These are phyloP conservation scores for Gadus macrocephalus DNA, from an alignment of 2,113 vertebrate species.

Conservation along the genomic window DNA sequence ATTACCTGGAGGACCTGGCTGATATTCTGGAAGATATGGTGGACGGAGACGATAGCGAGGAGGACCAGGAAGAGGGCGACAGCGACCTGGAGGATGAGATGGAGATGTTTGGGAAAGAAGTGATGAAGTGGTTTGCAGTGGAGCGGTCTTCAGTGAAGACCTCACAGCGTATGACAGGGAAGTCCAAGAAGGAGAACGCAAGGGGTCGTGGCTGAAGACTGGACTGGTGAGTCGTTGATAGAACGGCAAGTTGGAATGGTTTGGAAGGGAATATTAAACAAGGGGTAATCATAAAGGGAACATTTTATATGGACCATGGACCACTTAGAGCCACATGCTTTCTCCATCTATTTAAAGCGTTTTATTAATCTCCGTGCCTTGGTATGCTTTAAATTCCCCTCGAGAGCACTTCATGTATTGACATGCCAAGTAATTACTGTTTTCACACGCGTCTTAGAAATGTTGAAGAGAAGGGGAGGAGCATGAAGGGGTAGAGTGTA, in stretches of 20 bases:
- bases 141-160: constrained; percentile 23
- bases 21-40: constrained; percentile 89
- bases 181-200: constrained; percentile 44
- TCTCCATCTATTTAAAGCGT: constrained; percentile 14
- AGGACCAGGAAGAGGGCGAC: constrained; percentile 29
- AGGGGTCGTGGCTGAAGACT: constrained; percentile 49
- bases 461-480: too few relatives aligned
- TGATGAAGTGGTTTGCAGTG: constrained; percentile 59
- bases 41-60: constrained; percentile 48
- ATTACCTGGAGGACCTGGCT: constrained; percentile 81
- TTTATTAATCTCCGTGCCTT: too few relatives aligned
- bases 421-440: neutral
- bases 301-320: constrained; percentile 36
- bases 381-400: too few relatives aligned
- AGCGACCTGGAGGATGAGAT: constrained; percentile 69
- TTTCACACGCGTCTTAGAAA: neutral
- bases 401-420: neutral
- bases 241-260: neutral
- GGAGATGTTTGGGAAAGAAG: constrained; percentile 79
- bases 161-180: constrained; percentile 32
- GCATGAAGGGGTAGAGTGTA: too few relatives aligned
- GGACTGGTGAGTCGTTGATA: constrained; percentile 16
- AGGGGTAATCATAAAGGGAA: constrained; percentile 42
- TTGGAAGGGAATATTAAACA: neutral
- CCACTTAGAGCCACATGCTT: constrained; percentile 21